phyloP scores from a whole-genome alignment of 23 tunicate species.

The Trididemnum miniatum region DNA sequence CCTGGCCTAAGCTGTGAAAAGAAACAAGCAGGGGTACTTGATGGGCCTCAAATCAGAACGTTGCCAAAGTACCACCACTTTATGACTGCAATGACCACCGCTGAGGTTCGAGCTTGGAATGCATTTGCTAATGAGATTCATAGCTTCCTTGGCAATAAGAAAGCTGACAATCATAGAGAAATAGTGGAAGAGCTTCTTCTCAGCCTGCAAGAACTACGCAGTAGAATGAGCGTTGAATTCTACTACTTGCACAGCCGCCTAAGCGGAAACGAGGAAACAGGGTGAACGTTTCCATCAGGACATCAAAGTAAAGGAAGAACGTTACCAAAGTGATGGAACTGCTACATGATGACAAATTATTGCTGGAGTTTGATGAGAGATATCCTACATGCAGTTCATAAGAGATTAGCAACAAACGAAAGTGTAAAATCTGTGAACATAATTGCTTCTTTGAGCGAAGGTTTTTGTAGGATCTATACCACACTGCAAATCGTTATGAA shows the following conservation, averaged over 20 bases:
- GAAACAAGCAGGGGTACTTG: conserved; percentile 40
- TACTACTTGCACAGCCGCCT: conserved; percentile 42
- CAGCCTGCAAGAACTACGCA: conserved; percentile 24
- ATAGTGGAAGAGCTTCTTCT: conserved; percentile 38
- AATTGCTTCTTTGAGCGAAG: too few relatives aligned
- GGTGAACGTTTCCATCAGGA: neutral
- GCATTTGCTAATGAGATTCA: conserved; percentile 35
- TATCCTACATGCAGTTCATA: too few relatives aligned
- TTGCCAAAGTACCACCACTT: conserved; percentile 28
- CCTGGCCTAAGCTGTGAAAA: conserved; percentile 37
- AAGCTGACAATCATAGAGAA: conserved; percentile 24
- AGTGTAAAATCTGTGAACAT: too few relatives aligned
- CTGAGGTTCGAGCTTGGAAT: conserved; percentile 41
- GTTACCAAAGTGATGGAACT: neutral
- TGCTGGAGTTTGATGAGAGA: neutral
- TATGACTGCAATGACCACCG: conserved; percentile 28
- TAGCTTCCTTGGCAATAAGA: conserved; percentile 40
- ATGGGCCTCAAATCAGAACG: conserved; percentile 30
- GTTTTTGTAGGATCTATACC: too few relatives aligned
- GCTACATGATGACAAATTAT: neutral
- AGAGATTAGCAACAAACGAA: too few relatives aligned
- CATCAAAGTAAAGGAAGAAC: neutral
- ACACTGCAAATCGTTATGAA: too few relatives aligned
- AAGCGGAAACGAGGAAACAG: conserved; percentile 3
- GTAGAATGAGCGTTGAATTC: conserved; percentile 27